These are phyloP conservation scores for Odobenus rosmarus DNA, from an alignment of 2,113 vertebrate genomes.

Conservation along the genomic window DNA sequence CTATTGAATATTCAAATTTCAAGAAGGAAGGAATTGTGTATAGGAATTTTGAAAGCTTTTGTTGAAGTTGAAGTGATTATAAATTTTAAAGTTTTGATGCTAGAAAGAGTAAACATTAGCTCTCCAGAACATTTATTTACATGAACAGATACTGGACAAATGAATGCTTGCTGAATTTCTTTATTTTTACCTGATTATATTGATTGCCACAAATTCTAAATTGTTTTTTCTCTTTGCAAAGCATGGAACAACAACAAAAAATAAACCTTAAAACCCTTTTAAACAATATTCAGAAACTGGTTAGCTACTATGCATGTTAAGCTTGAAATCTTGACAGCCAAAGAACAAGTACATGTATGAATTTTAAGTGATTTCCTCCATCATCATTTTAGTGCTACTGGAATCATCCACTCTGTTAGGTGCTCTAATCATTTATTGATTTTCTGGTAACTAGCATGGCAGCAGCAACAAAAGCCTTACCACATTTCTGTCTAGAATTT, in stretches of 20 bases:
- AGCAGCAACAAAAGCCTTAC: slow-evolving; percentile 26
- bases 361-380: slow-evolving; percentile 1
- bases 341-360: background rate
- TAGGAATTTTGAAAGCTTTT: background rate
- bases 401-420: background rate
- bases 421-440: slow-evolving; percentile 64
- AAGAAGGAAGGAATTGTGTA: background rate
- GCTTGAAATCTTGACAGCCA: slow-evolving; percentile 18
- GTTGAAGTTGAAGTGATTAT: slow-evolving; percentile 14
- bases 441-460: slow-evolving; percentile 1
- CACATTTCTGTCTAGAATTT: background rate
- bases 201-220: background rate
- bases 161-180: background rate
- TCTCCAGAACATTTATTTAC: background rate
- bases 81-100: background rate
- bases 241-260: background rate
- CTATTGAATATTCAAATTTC: background rate
- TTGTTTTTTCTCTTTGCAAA: background rate
- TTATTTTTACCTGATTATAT: slow-evolving; percentile 35
- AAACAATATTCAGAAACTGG: background rate
- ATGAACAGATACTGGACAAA: background rate
- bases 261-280: background rate
- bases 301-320: background rate
- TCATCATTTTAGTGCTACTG: slow-evolving; percentile 10
- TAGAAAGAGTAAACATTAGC: background rate